Evolutionary conservation across 37 sponge, comb jelly and placozoan species (phyloP).

Genomic region (Corticium candelabrum): DNA sequence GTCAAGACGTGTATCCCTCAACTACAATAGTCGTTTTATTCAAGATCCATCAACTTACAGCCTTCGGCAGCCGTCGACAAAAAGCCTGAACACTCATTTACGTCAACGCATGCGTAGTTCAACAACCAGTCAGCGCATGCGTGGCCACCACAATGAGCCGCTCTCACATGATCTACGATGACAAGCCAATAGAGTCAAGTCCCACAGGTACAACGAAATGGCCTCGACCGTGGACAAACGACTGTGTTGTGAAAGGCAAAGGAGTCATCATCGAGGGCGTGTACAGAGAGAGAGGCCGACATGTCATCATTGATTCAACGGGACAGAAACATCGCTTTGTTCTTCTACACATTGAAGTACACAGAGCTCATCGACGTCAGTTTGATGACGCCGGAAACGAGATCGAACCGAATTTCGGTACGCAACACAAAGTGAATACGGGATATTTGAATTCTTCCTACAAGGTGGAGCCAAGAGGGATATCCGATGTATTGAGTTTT

Average conservation of each 20-base stretch:
- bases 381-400: constrained; percentile 45
- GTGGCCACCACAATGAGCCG: constrained; percentile 88
- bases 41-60: too few relatives aligned
- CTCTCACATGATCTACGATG: constrained; percentile 55
- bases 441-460: constrained; percentile 72
- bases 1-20: too few relatives aligned
- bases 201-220: constrained; percentile 26
- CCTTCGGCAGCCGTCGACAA: too few relatives aligned
- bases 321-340: constrained; percentile 41
- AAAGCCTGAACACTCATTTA: too few relatives aligned
- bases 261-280: constrained; percentile 65
- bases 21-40: too few relatives aligned
- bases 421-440: constrained; percentile 29
- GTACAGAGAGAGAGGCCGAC: constrained; percentile 33
- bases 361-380: constrained; percentile 38
- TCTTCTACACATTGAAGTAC: constrained; percentile 48
- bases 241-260: not conserved
- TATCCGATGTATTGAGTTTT: constrained; percentile 36
- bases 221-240: constrained; percentile 34
- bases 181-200: not conserved
- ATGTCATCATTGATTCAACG: constrained; percentile 31
- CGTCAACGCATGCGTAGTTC: too few relatives aligned
- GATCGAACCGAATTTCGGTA: constrained; percentile 71
- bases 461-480: constrained; percentile 35
- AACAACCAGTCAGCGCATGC: too few relatives aligned